phyloP scores from a whole-genome alignment of 35 echinoderm and acorn worm species.

The Amphiura filiformis region DNA sequence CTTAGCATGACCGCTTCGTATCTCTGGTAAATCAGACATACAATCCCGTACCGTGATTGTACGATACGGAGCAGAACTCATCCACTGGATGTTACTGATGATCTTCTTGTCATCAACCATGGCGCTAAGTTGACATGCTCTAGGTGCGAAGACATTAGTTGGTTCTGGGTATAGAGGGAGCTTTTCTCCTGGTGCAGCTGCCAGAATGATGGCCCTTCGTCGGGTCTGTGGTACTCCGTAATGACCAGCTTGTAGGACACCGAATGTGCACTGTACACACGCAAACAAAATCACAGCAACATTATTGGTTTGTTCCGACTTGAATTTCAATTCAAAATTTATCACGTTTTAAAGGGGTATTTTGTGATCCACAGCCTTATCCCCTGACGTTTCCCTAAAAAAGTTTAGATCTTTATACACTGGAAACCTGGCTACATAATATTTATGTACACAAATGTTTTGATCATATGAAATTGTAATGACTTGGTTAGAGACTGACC shows the following conservation, averaged over 20 bases:
- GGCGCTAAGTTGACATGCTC: slow-evolving; percentile 75
- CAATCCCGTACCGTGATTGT: slow-evolving; percentile 88
- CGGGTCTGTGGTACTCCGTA: slow-evolving; percentile 96
- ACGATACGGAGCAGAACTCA: slow-evolving; percentile 78
- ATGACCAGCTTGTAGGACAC: slow-evolving; percentile 94
- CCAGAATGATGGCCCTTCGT: slow-evolving; percentile 90
- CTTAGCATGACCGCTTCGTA: slow-evolving; percentile 80
- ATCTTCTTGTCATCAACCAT: slow-evolving; percentile 84
- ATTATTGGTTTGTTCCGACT: no score
- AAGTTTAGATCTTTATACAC: neutral
- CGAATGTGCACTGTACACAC: slow-evolving; percentile 91
- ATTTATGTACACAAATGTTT: no score
- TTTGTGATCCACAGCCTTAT: no score
- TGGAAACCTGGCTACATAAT: no score
- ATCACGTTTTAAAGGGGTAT: no score
- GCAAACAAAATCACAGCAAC: slow-evolving; percentile 14
- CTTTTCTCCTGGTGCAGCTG: slow-evolving; percentile 89
- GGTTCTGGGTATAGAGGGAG: slow-evolving; percentile 95
- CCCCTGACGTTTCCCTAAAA: neutral
- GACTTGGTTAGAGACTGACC: no score
- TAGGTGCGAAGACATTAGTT: slow-evolving; percentile 80
- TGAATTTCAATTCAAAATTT: no score
- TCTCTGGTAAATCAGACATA: slow-evolving; percentile 82
- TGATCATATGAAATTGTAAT: no score
- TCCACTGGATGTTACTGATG: slow-evolving; percentile 69